Conservation (phyloP, 2,113 vertebrate genomes). For the Chaetodon trifascialis region DNA sequence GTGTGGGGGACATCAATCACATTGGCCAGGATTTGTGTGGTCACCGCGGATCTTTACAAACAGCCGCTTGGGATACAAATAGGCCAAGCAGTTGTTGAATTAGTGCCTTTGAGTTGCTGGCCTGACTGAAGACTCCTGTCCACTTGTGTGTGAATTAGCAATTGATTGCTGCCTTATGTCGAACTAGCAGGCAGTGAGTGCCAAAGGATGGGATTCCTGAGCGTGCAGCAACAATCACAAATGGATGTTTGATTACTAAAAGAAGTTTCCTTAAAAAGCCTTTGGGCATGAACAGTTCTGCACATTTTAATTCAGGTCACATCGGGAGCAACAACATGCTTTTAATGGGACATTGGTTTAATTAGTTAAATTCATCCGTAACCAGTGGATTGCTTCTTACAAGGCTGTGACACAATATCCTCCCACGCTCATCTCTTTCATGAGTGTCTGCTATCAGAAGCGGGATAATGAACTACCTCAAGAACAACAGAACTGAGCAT, state of each 20-base stretch:
- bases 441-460: slow-evolving; percentile 53
- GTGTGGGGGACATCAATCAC: slow-evolving; percentile 76
- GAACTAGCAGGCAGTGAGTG: slow-evolving; percentile 63
- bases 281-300: slow-evolving; percentile 3
- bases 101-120: slow-evolving; percentile 78
- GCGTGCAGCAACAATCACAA: slow-evolving; percentile 54
- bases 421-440: slow-evolving; percentile 64
- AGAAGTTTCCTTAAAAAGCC: slow-evolving; percentile 32
- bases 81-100: slow-evolving; percentile 80
- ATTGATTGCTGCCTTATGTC: slow-evolving; percentile 80
- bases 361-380: slow-evolving; percentile 59
- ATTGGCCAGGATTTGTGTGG: slow-evolving; percentile 69
- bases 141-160: slow-evolving; percentile 79
- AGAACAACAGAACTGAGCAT: slow-evolving; percentile 42
- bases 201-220: slow-evolving; percentile 68
- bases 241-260: slow-evolving; percentile 63
- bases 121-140: slow-evolving; percentile 77
- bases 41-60: slow-evolving; percentile 79
- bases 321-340: slow-evolving; percentile 40
- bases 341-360: slow-evolving; percentile 65
- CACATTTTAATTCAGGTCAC: slow-evolving; percentile 54
- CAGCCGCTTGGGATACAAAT: slow-evolving; percentile 79
- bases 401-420: slow-evolving; percentile 58
- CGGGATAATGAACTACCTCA: slow-evolving; percentile 61
- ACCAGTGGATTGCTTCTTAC: slow-evolving; percentile 42